These are phyloP conservation scores for Echinarachnius parma DNA, from an alignment of 53 echinoderm and acorn worm species.

Conservation along the genomic window DNA sequence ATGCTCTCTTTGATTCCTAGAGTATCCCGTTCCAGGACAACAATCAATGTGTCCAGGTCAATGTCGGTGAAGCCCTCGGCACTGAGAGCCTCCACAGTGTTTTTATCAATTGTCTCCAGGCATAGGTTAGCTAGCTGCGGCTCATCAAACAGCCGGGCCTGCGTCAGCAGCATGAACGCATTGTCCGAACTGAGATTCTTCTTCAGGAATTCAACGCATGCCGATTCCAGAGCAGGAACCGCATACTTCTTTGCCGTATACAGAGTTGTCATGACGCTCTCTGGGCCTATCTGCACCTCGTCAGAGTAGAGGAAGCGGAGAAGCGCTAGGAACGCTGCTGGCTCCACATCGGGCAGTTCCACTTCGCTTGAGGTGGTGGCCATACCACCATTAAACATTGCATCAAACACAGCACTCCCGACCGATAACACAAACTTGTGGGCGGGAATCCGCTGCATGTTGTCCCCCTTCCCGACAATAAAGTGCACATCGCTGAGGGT, in stretches of 20 bases:
- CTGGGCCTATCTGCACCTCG: constrained; percentile 92
- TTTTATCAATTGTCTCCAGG: constrained; percentile 97
- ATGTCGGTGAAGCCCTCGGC: constrained; percentile 99
- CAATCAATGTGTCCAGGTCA: constrained; percentile 87
- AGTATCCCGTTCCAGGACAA: constrained; percentile 90
- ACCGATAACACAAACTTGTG: constrained; percentile 98
- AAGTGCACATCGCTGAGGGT: constrained; percentile 98
- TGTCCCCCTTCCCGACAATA: constrained; percentile 89
- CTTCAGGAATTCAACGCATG: constrained; percentile 97
- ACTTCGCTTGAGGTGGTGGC: constrained; percentile 95
- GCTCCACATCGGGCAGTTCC: constrained; percentile 94
- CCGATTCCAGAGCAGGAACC: constrained; percentile 94
- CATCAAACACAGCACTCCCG: constrained; percentile 98
- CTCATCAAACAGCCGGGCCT: constrained; percentile 87
- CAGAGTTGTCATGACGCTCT: constrained; percentile 97
- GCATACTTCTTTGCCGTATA: constrained; percentile 99
- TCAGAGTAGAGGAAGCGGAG: constrained; percentile 92
- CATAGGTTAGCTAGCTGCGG: constrained; percentile 92
- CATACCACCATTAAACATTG: constrained; percentile 99
- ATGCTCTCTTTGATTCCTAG: constrained; percentile 93
- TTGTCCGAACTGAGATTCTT: constrained; percentile 92
- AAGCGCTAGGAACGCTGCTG: constrained; percentile 86
- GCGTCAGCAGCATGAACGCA: constrained; percentile 92
- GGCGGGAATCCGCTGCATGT: constrained; percentile 90
- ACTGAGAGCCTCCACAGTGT: constrained; percentile 79